Conservation (phyloP, 1,140 invertebrate species). For the Apis mellifera region Amel_HAv3.1 CM009931.2:5558501-5559000, state of each 20-base stretch:
- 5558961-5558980: no score
- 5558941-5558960: no score
- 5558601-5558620: conserved; percentile 29
- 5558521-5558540: not conserved
- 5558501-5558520: conserved; percentile 4
- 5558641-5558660: conserved; percentile 44
- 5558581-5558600: conserved; percentile 33
- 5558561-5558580: conserved; percentile 46
- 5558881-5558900: not conserved
- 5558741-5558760: not conserved
- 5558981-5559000: no score
- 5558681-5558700: no score
- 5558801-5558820: not conserved
- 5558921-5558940: no score
- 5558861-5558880: no score
- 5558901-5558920: no score
- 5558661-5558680: not conserved
- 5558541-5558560: conserved; percentile 5
- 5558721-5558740: not conserved
- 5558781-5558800: no score
- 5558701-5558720: not conserved
- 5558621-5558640: conserved; percentile 64
- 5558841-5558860: no score
- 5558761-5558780: not conserved
- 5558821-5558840: no score